Base-by-base conservation (phyloP, 2,797 vertebrate genomes). In the Pterois miles region DNA sequence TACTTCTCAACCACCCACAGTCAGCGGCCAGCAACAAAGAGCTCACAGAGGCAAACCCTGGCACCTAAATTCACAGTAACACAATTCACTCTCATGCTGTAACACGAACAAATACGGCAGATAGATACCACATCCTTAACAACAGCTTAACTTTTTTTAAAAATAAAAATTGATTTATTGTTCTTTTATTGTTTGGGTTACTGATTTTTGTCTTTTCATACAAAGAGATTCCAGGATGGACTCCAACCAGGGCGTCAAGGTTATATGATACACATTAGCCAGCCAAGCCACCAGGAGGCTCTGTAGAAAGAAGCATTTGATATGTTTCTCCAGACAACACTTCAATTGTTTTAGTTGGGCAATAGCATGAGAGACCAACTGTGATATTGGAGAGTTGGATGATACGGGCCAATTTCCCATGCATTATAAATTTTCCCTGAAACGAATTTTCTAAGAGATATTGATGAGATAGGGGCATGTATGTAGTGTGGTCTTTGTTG, bases 1-100 rank as follows among this genome's bases (percentile, higher is more conserved):
- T 87, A 20, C 86, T 95, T 86, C 54, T 93, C 59, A 92, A 95
- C 0, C 80, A 82, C 70, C 54, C 43, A 33, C 57, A 46, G 59
- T 69, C 65, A 46, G 18, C 1, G 4, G 80, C 73, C 0, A 22
- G 65, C 33, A 38, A 78, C 29, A 13, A 72, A 20, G 75, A 80
- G 29, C 22, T 66, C 27, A 16, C 65, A 25, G 65, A 73, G 25
- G n/a, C 25, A n/a, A 57, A 84, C 8, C 13, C 62, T 48, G 67
- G 13, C 5, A 33, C 60, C 31, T 65, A 23, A 80, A 46, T 67
- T 13, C 12, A 27, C 36, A 40, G 23, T 25, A 23, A 38, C 20
- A 40, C 22, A 52, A 20, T 31, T 34, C n/a, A 22, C 27, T 34
- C 13, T 43, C 50, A 29, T 69, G 56, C 23, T 64, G 23, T 25